A percentile compares a stretch with the other conserved stretches of the same genome.
Conservation (phyloP, 1,140 invertebrate genomes). For the Heterodera schachtii region DNA sequence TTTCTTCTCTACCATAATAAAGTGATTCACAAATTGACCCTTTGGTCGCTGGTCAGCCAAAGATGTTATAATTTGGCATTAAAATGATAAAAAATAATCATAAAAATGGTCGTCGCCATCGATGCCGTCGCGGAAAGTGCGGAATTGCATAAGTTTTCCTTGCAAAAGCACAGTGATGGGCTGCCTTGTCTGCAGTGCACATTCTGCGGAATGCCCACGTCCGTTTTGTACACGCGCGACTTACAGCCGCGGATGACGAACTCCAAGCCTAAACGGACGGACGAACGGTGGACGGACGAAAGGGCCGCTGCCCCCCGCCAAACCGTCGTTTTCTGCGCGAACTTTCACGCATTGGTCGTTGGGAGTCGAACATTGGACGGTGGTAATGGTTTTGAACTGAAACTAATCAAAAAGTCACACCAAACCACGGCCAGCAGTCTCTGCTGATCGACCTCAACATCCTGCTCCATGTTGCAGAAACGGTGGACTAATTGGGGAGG, state of each 20-base stretch:
- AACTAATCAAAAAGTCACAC: too few species aligned
- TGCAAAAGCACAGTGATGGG: constrained; percentile 25
- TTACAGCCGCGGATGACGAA: constrained; percentile 26
- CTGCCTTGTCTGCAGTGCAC: constrained; percentile 6
- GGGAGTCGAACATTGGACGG: constrained; percentile 26
- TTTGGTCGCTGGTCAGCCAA: too few species aligned
- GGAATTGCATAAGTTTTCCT: constrained; percentile 29
- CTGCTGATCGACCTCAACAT: constrained; percentile 7
- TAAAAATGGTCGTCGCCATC: not conserved
- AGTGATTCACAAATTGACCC: too few species aligned
- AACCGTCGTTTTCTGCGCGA: constrained; percentile 22
- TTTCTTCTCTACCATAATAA: too few species aligned
- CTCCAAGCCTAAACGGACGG: constrained; percentile 11
- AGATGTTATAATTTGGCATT: not conserved
- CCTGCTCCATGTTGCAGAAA: constrained; percentile 29
- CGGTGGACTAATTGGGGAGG: not conserved
- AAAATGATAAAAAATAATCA: not conserved
- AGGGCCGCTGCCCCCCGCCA: too few species aligned
- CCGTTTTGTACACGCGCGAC: constrained; percentile 23
- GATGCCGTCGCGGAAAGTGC: not conserved
- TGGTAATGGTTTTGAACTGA: constrained; percentile 27
- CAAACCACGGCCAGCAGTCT: too few species aligned
- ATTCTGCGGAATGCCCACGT: constrained; percentile 26
- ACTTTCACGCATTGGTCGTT: constrained; percentile 32
- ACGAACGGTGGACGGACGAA: not conserved